Percentiles rank a stretch among this genome's conserved stretches.
These are phyloP conservation scores for Phyllostomus hastatus DNA, from an alignment of 2,113 vertebrate genomes.

Conservation along the genomic window DNA sequence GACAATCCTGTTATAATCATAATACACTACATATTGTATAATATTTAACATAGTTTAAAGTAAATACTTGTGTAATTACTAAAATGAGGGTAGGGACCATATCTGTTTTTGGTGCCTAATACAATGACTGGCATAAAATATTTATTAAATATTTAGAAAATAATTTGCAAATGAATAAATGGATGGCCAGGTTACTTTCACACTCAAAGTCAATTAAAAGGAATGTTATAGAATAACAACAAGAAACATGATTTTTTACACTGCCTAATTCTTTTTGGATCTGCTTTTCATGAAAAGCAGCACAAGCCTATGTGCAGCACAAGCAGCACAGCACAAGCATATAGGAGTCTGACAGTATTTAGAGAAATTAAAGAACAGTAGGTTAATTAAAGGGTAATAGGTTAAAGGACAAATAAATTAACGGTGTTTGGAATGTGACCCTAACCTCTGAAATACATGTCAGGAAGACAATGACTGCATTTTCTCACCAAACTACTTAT, in stretches of 20 bases:
- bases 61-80: not conserved
- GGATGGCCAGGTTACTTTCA: not conserved
- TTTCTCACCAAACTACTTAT: constrained; percentile 19
- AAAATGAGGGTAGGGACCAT: not conserved
- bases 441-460: not conserved
- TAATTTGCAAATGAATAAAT: not conserved
- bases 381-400: not conserved
- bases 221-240: not conserved
- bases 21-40: not conserved
- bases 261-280: not conserved
- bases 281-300: constrained; percentile 22
- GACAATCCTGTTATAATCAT: not conserved
- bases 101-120: not conserved
- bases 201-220: not conserved
- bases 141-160: not conserved
- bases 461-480: not conserved
- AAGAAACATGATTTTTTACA: not conserved
- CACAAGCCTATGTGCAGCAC: too few species aligned
- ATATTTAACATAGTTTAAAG: not conserved
- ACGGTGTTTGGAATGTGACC: not conserved
- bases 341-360: not conserved
- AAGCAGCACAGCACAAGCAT: too few species aligned
- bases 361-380: constrained; percentile 27
- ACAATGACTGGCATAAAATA: not conserved
- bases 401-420: not conserved